A percentile compares a stretch with the other conserved stretches of the same genome.
These are phyloP conservation scores for Chamaetylas fuelleborni DNA, from an alignment of 2,113 vertebrate species.

Conservation along the genomic window DNA sequence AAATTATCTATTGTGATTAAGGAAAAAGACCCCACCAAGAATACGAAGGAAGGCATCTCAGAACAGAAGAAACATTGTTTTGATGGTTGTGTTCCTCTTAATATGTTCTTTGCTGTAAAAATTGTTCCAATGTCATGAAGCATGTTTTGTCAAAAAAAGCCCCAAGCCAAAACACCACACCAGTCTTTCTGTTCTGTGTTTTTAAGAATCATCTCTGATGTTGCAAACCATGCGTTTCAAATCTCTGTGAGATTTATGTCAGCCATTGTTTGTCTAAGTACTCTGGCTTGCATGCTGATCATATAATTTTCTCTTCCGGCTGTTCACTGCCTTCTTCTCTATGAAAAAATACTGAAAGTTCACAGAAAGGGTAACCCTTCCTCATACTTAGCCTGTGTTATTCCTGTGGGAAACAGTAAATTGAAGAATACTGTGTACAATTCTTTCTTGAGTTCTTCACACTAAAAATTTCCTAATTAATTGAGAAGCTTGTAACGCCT, in stretches of 20 bases:
- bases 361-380: neutral
- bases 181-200: neutral
- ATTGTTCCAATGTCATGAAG: neutral
- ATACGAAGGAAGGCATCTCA: neutral
- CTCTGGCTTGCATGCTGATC: neutral
- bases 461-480: neutral
- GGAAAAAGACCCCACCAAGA: fast-evolving
- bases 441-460: neutral
- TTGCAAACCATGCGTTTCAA: neutral
- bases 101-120: neutral
- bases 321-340: neutral
- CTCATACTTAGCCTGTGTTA: neutral
- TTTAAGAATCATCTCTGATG: neutral
- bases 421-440: neutral
- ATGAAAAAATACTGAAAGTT: neutral
- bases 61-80: neutral
- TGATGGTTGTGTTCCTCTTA: neutral
- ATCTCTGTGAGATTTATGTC: neutral
- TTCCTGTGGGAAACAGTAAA: neutral
- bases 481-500: neutral
- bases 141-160: neutral
- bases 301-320: neutral
- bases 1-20: neutral
- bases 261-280: neutral
- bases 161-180: neutral